Evolutionary conservation across 2,888 invertebrate genomes (phyloP), one percentile per base, ranked within the genome.

Genomic region (Abscondita cerata): DNA sequence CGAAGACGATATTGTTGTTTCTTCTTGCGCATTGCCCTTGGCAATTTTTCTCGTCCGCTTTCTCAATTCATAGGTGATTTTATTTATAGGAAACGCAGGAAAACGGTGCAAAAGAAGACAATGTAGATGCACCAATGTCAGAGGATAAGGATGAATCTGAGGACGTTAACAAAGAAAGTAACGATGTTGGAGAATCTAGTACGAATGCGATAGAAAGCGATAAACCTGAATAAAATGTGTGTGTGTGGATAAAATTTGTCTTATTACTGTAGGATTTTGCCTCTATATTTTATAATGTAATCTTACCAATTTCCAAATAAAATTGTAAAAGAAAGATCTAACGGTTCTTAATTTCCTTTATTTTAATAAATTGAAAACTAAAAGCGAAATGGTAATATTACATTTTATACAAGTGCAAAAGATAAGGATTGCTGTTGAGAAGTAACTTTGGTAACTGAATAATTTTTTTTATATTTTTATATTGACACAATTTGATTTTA

Each of bases 61-160:
- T n/a, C n/a, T n/a, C n/a, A n/a, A n/a, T n/a, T n/a, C n/a, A n/a
- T n/a, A 2, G 25, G 25, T 6, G 6, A 25, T 36, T 36, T 48
- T 25, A 13, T n/a, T 41, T 33, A 1, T 13, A 70, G 40, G 75
- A 76, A 61, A 73, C 78, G 20, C 78, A 78, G 41, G 79, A 79
- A 64, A 80, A 80, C 54, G 80, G 80, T 4, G 77, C 78, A 15
- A 79, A 79, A 70, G 78, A 78, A 63, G 78, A 79, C 52, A 75
- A 75, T 61, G 76, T 71, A 46, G 78, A 78, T 62, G 68, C 68
- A 12, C 47, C 68, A 16, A 59, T 67, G 9, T 65, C 73, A 44
- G 71, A 76, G 47, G 74, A 75, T 57, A 70, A 70, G 54, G 72
- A 72, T 19, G 76, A 75, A 58, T 72, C 76, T 57, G 74, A 72